phyloP scores from a whole-genome alignment of 2,797 vertebrate genomes.

The Sebastes matsubarae region DNA sequence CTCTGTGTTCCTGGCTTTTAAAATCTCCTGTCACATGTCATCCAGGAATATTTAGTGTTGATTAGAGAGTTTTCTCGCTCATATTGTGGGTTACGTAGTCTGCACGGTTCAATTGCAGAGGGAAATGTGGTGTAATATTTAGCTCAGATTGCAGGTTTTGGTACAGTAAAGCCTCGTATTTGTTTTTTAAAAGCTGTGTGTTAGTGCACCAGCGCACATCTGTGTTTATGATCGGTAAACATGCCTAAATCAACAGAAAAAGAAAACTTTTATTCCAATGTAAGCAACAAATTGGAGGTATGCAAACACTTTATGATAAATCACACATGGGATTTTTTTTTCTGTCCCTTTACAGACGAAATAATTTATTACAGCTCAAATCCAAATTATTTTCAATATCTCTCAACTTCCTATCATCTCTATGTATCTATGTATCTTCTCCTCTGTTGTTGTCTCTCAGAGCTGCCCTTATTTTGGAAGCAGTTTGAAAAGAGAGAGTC shows the following conservation, averaged over 20 bases:
- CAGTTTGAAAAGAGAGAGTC: constrained; percentile 4
- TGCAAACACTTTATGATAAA: constrained; percentile 18
- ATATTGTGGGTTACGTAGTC: background rate
- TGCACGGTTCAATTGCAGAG: background rate
- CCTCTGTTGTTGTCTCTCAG: background rate
- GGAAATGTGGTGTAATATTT: background rate
- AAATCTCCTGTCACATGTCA: background rate
- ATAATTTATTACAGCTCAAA: constrained; percentile 7
- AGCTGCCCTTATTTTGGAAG: constrained; percentile 2
- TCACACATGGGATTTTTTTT: background rate
- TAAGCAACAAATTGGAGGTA: constrained; percentile 38
- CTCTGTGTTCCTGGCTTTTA: background rate
- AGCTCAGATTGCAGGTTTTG: constrained; percentile 21
- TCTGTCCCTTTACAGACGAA: background rate
- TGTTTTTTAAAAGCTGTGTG: constrained; percentile 21
- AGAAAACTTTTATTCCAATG: constrained; percentile 20
- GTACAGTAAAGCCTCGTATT: constrained; percentile 29
- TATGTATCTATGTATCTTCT: background rate
- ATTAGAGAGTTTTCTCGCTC: background rate
- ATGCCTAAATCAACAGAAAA: constrained; percentile 45
- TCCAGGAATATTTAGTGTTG: background rate
- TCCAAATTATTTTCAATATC: background rate
- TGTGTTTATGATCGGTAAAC: constrained; percentile 43
- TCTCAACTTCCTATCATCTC: background rate
- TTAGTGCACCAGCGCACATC: constrained; percentile 13